These are phyloP conservation scores for Ctenopoma kingsleyae DNA, from an alignment of 2,797 vertebrate species.

Conservation along the genomic window DNA sequence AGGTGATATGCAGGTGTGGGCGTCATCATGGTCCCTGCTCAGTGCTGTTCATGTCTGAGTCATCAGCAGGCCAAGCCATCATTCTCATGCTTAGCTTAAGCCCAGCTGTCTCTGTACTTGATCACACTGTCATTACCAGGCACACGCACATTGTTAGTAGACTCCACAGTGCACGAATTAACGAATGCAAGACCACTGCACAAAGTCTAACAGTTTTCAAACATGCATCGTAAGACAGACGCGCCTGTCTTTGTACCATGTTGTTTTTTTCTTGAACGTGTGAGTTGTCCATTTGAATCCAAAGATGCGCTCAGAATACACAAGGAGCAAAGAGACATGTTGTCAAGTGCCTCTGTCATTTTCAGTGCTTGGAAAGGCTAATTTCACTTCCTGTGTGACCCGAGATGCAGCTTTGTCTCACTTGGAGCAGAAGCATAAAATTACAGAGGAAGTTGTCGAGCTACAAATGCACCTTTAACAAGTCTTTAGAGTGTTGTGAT, in stretches of 20 bases:
- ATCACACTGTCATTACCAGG: conserved; percentile 41
- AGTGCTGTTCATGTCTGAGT: conserved; percentile 60
- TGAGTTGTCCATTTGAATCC: neutral
- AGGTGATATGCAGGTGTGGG: conserved; percentile 71
- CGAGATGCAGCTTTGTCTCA: conserved; percentile 21
- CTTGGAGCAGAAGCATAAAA: conserved; percentile 7
- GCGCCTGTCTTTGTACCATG: neutral
- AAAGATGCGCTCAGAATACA: neutral
- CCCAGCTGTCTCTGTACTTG: conserved; percentile 31
- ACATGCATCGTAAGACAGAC: neutral
- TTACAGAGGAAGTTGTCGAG: conserved; percentile 4
- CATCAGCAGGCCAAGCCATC: conserved; percentile 52
- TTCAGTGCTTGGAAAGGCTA: conserved; percentile 15
- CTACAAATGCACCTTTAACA: conserved; percentile 1
- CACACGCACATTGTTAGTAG: conserved; percentile 30
- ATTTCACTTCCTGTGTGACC: conserved; percentile 58
- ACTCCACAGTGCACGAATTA: conserved; percentile 5
- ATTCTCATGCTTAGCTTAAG: conserved; percentile 53
- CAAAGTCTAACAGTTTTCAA: neutral
- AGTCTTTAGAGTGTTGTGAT: neutral
- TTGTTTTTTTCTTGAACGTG: neutral
- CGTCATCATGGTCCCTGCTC: conserved; percentile 22
- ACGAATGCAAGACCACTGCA: neutral
- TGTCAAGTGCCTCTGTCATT: conserved; percentile 22
- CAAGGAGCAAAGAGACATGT: conserved; percentile 7